Base-by-base conservation (phyloP, 2,888 invertebrate species). In the Heteropelma amictum region DNA sequence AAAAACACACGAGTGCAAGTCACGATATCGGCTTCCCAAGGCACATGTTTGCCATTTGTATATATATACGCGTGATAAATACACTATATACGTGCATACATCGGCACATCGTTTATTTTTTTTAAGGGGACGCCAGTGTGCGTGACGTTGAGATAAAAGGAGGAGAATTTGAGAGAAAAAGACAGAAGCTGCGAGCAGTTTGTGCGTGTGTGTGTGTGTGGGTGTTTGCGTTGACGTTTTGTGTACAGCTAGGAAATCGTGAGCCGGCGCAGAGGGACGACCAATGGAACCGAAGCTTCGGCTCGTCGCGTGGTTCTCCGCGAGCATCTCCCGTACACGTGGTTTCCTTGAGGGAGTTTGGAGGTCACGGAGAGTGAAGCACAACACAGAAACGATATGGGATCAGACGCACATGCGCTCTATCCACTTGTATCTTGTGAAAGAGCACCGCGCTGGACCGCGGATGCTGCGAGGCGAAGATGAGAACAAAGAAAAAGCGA, bases 261-360 rank as follows among this genome's bases (percentile, higher is more conserved):
- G 40, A 68, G 53, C 60, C 68, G 53, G 69, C n/a, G n/a, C 35
- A 26, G 8, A 6, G 26, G 23, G 30, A 26, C 53, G 49, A 61
- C 74, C 69, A 70, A 74, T 74, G 30, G 14, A 7, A 26, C 14
- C 19, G 5, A 33, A 21, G 53, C 2, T 60, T n/a, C 28, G 17
- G 17, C 26, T 23, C 28, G 65, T 69, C 69, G 64, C 74, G 58
- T 74, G 74, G 69, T 54, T 49, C 42, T 54, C 63, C 60, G n/a
- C n/a, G 67, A 73, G 67, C 81, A 81, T 80, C 72, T 74, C 73
- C 40, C 75, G 72, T 77, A 77, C 81, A 80, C 80, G 81, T 81
- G 81, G 79, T 80, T 53, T 28, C 51, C 75, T 69, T 72, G 56
- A 40, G 40, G 33, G 17, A 30, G 26, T 68, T 74, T 80, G 76